Conservation (phyloP, 2,888 invertebrate species). For the Himalopsyche anomala region DNA sequence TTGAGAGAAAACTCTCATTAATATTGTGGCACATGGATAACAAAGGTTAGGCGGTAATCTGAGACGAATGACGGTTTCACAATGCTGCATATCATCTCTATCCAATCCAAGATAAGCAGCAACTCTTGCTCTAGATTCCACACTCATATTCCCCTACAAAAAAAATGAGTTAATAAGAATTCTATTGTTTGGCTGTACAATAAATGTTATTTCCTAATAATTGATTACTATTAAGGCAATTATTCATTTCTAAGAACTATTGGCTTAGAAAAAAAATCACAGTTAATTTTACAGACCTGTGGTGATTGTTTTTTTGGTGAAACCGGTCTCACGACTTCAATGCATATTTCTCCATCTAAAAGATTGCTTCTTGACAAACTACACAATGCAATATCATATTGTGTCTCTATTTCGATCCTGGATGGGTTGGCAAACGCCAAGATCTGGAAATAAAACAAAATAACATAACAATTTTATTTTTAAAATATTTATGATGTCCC, state of each 20-base stretch:
- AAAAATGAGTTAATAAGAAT: not conserved
- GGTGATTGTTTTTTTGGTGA: not conserved
- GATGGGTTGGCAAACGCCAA: conserved; percentile 23
- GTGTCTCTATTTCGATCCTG: not conserved
- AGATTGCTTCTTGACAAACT: not conserved
- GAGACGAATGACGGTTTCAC: not conserved
- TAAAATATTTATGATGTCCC: too few relatives aligned
- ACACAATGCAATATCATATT: not conserved
- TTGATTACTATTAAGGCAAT: not conserved
- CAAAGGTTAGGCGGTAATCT: not conserved
- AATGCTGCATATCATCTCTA: not conserved
- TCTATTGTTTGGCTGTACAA: not conserved
- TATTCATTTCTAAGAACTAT: too few relatives aligned
- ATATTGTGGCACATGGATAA: conserved; percentile 15
- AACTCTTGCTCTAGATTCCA: conserved; percentile 11
- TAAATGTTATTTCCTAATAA: not conserved
- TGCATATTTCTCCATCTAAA: not conserved
- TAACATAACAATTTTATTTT: not conserved
- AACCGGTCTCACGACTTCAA: not conserved
- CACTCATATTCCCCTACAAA: not conserved
- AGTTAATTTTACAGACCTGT: not conserved
- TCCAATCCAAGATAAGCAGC: conserved; percentile 11
- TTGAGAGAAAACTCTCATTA: conserved; percentile 1
- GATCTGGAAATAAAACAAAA: not conserved
- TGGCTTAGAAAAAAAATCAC: not conserved